phyloP scores from a whole-genome alignment of 64 coral and sea anemone genomes.

The Montipora efflorescens region DNA sequence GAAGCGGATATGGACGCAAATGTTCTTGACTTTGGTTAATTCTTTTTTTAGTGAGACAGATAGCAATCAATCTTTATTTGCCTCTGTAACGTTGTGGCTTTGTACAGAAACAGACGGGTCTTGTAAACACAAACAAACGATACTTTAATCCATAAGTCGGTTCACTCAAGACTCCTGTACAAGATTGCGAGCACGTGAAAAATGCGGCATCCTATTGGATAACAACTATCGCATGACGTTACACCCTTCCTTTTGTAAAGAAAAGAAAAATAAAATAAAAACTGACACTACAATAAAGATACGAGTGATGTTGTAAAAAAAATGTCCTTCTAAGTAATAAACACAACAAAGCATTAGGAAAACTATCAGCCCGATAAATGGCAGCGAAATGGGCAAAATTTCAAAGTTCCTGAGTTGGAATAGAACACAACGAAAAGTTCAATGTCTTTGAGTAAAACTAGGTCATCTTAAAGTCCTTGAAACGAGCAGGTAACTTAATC shows the following conservation, averaged over 20 bases:
- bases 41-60: too few species aligned
- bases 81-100: not conserved
- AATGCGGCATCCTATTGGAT: slow-evolving; percentile 16
- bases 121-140: not conserved
- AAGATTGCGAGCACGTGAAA: slow-evolving; percentile 11
- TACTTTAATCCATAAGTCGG: slow-evolving; percentile 15
- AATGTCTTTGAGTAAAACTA: not conserved
- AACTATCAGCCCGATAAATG: not conserved
- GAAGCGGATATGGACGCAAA: too few species aligned
- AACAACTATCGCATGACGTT: slow-evolving; percentile 14
- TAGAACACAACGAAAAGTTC: not conserved
- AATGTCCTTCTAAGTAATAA: too few species aligned
- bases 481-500: slow-evolving; percentile 3
- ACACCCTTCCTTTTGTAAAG: slow-evolving; percentile 15
- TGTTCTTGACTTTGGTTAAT: too few species aligned
- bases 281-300: slow-evolving; percentile 14
- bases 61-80: too few species aligned
- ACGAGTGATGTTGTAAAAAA: not conserved
- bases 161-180: slow-evolving; percentile 13
- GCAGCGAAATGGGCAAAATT: not conserved
- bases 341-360: too few species aligned
- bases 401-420: not conserved
- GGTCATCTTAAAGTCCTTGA: not conserved
- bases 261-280: slow-evolving; percentile 5
- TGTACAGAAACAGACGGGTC: not conserved